Percentiles rank a stretch among this genome's conserved stretches.
Conservation (phyloP, 2,797 vertebrate genomes). For the Ispidina picta region DNA sequence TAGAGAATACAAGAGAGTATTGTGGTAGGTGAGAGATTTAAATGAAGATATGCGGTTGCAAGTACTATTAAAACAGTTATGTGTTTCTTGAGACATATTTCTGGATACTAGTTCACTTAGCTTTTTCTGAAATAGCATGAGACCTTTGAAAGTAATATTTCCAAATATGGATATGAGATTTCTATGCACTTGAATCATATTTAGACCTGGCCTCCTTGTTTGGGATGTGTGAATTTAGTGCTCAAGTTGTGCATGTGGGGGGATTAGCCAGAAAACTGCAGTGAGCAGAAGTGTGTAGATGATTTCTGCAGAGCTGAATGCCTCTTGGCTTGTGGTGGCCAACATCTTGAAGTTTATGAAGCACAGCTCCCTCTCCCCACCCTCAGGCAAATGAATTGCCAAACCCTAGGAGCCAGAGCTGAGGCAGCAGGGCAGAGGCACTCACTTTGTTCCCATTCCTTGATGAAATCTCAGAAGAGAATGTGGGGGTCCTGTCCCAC, state of each 20-base stretch:
- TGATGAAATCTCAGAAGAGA: neutral
- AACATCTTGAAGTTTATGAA: neutral
- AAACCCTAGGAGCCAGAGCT: neutral
- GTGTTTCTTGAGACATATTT: neutral
- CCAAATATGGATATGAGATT: slow-evolving; percentile 10
- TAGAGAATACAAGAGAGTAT: neutral
- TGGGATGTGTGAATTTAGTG: neutral
- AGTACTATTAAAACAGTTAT: neutral
- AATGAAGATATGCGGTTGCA: neutral
- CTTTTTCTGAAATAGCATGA: neutral
- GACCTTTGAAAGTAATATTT: neutral
- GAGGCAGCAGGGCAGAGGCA: neutral
- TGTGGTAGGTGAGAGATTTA: neutral
- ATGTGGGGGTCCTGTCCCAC: neutral
- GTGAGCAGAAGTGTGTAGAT: neutral
- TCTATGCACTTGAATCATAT: neutral
- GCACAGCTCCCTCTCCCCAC: neutral
- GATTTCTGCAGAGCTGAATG: neutral
- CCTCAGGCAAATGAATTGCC: neutral
- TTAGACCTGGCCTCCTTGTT: neutral
- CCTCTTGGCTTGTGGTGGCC: neutral
- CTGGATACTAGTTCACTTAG: neutral
- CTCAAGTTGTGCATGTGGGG: neutral
- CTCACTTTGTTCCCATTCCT: neutral
- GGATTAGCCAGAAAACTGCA: neutral